These are phyloP conservation scores for Oxytorus armatus DNA, from an alignment of 2,888 invertebrate species.

Conservation along the genomic window DNA sequence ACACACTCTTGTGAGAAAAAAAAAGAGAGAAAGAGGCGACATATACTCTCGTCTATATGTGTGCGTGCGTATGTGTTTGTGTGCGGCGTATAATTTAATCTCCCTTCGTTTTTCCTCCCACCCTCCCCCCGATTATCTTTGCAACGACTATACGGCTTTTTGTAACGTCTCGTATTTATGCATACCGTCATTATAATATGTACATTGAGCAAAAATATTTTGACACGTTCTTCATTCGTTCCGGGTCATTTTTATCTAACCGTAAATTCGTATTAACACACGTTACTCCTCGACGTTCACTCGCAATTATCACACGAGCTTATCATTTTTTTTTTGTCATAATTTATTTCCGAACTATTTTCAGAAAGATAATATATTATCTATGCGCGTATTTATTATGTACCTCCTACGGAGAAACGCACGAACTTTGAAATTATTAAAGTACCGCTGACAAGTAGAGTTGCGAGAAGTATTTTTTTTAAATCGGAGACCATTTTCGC, in stretches of 20 bases:
- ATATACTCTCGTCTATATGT: constrained; percentile 58
- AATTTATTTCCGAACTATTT: neutral
- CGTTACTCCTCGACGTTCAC: neutral
- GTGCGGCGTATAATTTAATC: constrained; percentile 66
- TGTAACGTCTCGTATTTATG: constrained; percentile 17
- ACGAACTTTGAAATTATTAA: no score
- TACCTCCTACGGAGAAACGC: no score
- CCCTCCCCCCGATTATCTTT: constrained; percentile 24
- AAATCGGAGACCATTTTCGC: no score
- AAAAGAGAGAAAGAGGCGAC: constrained; percentile 41
- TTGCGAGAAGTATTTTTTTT: no score
- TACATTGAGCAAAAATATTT: constrained; percentile 37
- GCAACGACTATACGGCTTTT: constrained; percentile 15
- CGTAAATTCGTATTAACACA: constrained; percentile 13
- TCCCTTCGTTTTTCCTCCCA: constrained; percentile 19
- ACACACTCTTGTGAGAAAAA: constrained; percentile 59
- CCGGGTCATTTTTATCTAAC: constrained; percentile 20
- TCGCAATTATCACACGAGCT: constrained; percentile 9
- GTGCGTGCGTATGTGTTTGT: constrained; percentile 25
- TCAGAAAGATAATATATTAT: no score
- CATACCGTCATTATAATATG: neutral
- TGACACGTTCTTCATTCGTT: constrained; percentile 33
- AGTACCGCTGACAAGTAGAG: no score
- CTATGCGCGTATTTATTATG: no score
- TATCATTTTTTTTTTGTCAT: neutral